phyloP scores from a whole-genome alignment of 1,140 invertebrate genomes.

The Drosophila pseudoananassae region DNA sequence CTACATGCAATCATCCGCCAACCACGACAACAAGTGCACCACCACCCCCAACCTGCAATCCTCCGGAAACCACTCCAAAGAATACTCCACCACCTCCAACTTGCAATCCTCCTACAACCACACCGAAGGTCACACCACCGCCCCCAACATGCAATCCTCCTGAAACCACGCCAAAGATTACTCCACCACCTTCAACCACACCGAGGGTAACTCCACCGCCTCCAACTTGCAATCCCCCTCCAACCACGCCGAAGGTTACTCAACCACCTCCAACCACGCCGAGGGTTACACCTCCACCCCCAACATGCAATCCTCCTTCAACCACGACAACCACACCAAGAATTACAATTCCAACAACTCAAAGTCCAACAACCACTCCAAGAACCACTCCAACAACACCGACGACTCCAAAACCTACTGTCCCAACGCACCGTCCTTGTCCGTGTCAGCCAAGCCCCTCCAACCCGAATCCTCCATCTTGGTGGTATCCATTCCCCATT shows the following conservation, averaged over 20 bases:
- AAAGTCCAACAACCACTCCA: neutral
- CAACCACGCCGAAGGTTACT: neutral
- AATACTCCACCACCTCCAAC: neutral
- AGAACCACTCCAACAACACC: neutral
- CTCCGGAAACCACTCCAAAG: neutral
- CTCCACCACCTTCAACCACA: neutral
- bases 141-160: neutral
- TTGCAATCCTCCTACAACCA: neutral
- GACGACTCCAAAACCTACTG: neutral
- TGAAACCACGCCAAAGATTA: neutral
- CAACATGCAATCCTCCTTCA: neutral
- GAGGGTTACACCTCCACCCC: neutral
- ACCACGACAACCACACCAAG: neutral
- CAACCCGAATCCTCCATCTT: conserved; percentile 4
- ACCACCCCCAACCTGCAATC: neutral
- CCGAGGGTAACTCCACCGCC: neutral
- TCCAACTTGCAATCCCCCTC: neutral
- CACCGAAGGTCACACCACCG: neutral
- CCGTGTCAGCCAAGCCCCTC: conserved; percentile 2
- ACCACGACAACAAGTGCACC: neutral
- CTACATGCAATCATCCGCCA: neutral
- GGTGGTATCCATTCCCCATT: conserved; percentile 15
- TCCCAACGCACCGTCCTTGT: conserved; percentile 6
- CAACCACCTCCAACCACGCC: neutral
- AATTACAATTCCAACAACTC: neutral